Percentiles rank a stretch among this genome's conserved stretches.
Evolutionary conservation across 2,797 vertebrate genomes (phyloP).

Genomic region (Propithecus deckenii): DNA sequence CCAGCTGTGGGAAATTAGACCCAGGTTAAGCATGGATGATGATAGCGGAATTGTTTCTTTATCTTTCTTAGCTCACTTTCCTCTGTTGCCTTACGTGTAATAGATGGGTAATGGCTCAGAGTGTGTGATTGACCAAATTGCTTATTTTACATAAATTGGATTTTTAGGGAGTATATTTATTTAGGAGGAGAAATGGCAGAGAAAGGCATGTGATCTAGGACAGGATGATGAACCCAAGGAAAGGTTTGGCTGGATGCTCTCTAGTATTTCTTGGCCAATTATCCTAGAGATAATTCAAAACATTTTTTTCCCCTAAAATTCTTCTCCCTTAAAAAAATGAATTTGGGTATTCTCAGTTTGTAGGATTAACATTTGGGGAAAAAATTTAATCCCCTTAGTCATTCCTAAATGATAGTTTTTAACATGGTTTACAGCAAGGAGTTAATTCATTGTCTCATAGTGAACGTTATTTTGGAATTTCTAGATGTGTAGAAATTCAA

Average conservation of each 20-base stretch:
- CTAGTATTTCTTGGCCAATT: neutral
- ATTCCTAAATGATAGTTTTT: conserved; percentile 20
- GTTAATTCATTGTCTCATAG: neutral
- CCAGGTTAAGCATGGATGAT: neutral
- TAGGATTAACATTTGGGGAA: neutral
- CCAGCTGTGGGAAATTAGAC: neutral
- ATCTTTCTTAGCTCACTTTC: neutral
- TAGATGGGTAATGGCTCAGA: neutral
- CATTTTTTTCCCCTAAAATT: neutral
- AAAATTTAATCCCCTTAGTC: neutral
- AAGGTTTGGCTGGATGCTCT: neutral
- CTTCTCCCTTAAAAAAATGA: neutral
- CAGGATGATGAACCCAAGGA: neutral
- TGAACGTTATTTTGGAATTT: neutral
- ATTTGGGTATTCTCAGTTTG: neutral
- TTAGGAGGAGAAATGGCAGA: neutral
- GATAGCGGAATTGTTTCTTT: neutral
- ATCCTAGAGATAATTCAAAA: conserved; percentile 8
- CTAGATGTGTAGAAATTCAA: neutral
- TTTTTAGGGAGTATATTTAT: neutral
- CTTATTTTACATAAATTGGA: neutral
- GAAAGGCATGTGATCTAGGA: neutral
- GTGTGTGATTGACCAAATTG: neutral
- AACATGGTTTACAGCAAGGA: neutral
- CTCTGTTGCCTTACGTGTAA: neutral